Evolutionary conservation across 1,140 invertebrate genomes (phyloP).

Genomic region (Rhagoletis zephyria): DNA sequence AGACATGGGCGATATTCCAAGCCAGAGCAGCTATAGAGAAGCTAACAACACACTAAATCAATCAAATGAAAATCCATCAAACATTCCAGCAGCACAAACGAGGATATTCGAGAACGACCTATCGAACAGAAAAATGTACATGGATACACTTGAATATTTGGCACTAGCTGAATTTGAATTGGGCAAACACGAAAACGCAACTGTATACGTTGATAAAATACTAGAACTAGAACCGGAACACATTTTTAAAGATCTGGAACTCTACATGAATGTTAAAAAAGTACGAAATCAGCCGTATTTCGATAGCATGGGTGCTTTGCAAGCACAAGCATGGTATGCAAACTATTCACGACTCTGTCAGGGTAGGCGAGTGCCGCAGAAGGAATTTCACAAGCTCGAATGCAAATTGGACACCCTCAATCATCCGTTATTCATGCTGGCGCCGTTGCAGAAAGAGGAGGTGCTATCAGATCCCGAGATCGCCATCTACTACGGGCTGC

Average conservation of each 20-base stretch:
- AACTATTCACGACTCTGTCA: conserved; percentile 65
- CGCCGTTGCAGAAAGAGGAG: conserved; percentile 92
- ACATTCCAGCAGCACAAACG: neutral
- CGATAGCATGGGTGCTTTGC: neutral
- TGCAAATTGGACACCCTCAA: conserved; percentile 84
- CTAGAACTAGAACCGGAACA: conserved; percentile 48
- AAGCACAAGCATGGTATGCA: neutral
- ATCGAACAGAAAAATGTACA: neutral
- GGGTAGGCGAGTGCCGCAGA: conserved; percentile 58
- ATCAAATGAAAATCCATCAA: neutral
- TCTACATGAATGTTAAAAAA: conserved; percentile 57
- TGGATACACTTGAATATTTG: conserved; percentile 61
- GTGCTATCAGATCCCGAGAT: conserved; percentile 88
- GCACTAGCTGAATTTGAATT: conserved; percentile 61
- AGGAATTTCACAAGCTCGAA: conserved; percentile 71
- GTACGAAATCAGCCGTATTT: neutral
- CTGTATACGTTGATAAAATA: conserved; percentile 55
- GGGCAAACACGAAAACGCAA: conserved; percentile 57
- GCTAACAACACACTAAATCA: neutral
- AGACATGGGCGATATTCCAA: neutral
- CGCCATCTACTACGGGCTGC: conserved; percentile 88
- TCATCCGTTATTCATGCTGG: conserved; percentile 83
- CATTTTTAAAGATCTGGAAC: conserved; percentile 53
- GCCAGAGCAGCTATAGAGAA: neutral
- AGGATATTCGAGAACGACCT: neutral